Evolutionary conservation across 1,140 invertebrate species (phyloP).

Genomic region (Acromyrmex charruanus): DNA sequence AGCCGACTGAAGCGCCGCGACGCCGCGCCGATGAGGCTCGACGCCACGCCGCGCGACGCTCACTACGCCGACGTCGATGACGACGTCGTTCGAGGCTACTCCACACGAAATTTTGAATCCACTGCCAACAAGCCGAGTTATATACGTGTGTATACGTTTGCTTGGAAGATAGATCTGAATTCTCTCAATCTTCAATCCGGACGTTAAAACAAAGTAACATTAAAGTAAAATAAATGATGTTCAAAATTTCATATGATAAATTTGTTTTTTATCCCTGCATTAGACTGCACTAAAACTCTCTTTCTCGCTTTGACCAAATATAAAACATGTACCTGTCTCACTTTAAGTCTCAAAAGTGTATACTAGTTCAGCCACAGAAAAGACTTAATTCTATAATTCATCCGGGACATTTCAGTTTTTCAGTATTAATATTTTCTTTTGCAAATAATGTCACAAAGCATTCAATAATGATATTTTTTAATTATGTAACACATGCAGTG

Average conservation of each 20-base stretch:
- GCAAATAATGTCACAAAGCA: background rate
- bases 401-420: background rate
- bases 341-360: too few species aligned
- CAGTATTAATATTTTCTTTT: background rate
- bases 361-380: too few species aligned
- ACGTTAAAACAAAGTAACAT: background rate
- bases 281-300: background rate
- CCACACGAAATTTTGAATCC: slow-evolving; percentile 51
- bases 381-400: background rate
- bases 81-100: slow-evolving; percentile 61
- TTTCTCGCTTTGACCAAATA: too few species aligned
- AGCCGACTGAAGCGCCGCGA: slow-evolving; percentile 84
- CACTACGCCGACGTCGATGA: slow-evolving; percentile 79
- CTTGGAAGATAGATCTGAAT: slow-evolving; percentile 8
- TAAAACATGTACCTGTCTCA: too few species aligned
- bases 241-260: background rate
- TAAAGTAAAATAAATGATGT: background rate
- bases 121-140: slow-evolving; percentile 15
- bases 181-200: background rate
- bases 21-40: slow-evolving; percentile 76
- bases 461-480: background rate
- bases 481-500: slow-evolving; percentile 47
- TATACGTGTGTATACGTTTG: background rate
- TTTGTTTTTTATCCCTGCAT: too few species aligned
- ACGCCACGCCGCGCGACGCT: slow-evolving; percentile 72